Evolutionary conservation across 2,888 invertebrate genomes (phyloP).

Genomic region (Arctia plantaginis): DNA sequence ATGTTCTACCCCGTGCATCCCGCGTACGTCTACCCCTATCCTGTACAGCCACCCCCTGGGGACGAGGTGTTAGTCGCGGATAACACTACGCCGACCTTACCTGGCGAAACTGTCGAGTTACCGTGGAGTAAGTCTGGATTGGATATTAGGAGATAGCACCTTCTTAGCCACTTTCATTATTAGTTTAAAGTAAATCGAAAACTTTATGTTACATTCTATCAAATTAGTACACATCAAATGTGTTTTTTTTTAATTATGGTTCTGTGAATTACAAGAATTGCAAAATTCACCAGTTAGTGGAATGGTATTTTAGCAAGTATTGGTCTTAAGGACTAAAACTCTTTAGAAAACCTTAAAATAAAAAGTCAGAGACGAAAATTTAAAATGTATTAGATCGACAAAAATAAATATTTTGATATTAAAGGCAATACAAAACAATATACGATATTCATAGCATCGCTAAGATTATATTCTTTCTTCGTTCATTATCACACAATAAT

Average conservation of each 20-base stretch:
- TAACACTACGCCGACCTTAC: slow-evolving; percentile 71
- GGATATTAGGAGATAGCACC: slow-evolving; percentile 66
- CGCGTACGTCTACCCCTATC: slow-evolving; percentile 75
- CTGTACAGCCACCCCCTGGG: slow-evolving; percentile 54
- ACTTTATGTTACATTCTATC: not conserved
- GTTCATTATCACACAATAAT: not conserved
- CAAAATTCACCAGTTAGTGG: not conserved
- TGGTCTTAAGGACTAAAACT: not conserved
- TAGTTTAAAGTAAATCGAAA: not conserved
- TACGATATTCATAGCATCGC: not conserved
- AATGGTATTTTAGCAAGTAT: not conserved
- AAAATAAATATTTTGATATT: not conserved
- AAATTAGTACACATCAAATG: not conserved
- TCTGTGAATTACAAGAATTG: not conserved
- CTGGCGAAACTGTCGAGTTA: slow-evolving; percentile 82
- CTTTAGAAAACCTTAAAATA: not conserved
- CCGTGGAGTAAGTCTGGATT: slow-evolving; percentile 82
- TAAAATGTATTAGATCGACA: not conserved
- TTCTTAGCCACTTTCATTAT: slow-evolving; percentile 36
- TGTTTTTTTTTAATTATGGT: not conserved
- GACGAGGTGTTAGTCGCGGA: slow-evolving; percentile 66
- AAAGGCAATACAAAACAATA: not conserved
- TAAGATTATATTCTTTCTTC: not conserved
- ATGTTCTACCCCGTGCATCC: slow-evolving; percentile 79
- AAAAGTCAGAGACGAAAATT: not conserved